Base-by-base conservation (phyloP, 1,140 invertebrate species). In the Stegodyphus mimosarum region DNA sequence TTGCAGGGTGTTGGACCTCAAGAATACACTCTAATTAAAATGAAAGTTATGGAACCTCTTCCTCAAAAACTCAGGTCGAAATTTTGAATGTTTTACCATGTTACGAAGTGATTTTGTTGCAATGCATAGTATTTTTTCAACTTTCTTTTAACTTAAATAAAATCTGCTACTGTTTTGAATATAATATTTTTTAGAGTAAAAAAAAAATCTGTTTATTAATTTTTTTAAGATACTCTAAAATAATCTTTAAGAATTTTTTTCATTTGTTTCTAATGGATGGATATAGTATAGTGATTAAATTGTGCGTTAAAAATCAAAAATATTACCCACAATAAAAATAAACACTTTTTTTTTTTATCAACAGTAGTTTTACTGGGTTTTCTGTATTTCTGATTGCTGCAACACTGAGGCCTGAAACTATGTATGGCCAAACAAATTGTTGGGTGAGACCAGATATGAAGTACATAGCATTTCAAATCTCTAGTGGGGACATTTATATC, bases 401-500 rank as follows among this genome's bases (percentile, higher is more conserved):
- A n/a, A 99, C 99, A 17, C 91, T 99, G 7, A 92, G 98, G 87
- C 98, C 98, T 11, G 99, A 99, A 92, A 99, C 99, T 1, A 99
- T 99, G 98, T 99, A 99, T 90, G 99, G 99, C 5, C 99, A 99
- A 92, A 99, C 99, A 0, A 99, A 99, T 90, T 99, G 98, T 90
- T 99, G 98, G 97, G 90, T 99, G 1, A 95, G 95, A 89, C 99
- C 99, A 6, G 97, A 99, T 88, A 97, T 99, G 88, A 94, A 94
- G 86, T 99, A 99, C 89, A 94, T 98, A 88, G 97, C 95, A 15
- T 95, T 97, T 91, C 92, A 94, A 88, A 93, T 93, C 6, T 81
- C 81, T 17, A 93, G 94, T 84, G 89, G 90, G n/a, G 95, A 96
- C 83, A 92, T 99, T 33, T 99, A 95, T 90, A 93, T 99, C 72